Evolutionary conservation across 2,113 vertebrate genomes (phyloP).

Genomic region (Clupea harengus): DNA sequence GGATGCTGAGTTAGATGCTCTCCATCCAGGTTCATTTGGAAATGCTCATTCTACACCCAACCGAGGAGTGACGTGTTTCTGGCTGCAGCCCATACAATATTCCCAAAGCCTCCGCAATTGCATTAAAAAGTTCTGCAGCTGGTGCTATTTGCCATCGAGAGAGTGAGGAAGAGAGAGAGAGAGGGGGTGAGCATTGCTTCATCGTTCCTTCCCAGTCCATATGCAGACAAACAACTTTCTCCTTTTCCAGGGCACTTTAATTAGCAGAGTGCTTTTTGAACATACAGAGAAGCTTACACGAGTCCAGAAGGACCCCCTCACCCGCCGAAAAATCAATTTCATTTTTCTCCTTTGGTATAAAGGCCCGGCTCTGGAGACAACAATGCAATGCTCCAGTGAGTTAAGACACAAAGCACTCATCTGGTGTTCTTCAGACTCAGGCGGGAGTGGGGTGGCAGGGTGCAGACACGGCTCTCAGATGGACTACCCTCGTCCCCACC

Average conservation of each 20-base stretch:
- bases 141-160: background rate
- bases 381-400: constrained; percentile 17
- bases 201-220: constrained; percentile 10
- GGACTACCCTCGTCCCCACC: background rate
- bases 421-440: background rate
- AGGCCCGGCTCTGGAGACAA: constrained; percentile 8
- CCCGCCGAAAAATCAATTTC: constrained; percentile 44
- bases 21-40: background rate
- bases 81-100: background rate
- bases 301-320: constrained; percentile 29
- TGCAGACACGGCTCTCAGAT: background rate
- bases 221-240: constrained; percentile 40
- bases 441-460: background rate
- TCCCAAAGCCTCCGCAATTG: background rate
- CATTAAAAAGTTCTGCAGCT: background rate
- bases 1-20: background rate
- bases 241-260: constrained; percentile 45
- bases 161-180: constrained; percentile 20
- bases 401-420: constrained; percentile 14
- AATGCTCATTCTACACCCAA: background rate
- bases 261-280: constrained; percentile 40
- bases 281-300: constrained; percentile 33
- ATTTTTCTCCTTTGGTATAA: constrained; percentile 21
- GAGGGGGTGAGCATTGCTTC: constrained; percentile 2
- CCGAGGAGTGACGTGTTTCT: background rate